Conservation (phyloP, 2,113 vertebrate genomes). For the Lanius collurio region DNA sequence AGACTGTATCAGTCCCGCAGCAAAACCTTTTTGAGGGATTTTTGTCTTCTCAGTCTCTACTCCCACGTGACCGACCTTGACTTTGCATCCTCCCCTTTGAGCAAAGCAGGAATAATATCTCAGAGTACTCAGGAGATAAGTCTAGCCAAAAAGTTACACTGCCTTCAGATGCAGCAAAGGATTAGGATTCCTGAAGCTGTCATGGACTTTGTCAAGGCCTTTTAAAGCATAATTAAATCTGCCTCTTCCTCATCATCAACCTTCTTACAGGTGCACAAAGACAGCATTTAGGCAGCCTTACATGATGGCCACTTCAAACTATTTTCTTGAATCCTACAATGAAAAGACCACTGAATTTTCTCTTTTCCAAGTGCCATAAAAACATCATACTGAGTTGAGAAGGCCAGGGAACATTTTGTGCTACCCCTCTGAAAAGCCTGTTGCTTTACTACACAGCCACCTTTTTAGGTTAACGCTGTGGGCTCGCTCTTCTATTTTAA, state of each 20-base stretch:
- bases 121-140: background rate
- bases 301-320: background rate
- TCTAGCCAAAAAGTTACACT: background rate
- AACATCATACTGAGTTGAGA: background rate
- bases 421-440: background rate
- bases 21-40: background rate
- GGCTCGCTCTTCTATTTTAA: background rate
- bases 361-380: background rate
- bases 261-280: background rate
- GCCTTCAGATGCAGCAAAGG: background rate
- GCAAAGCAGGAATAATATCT: background rate
- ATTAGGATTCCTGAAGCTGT: background rate
- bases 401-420: background rate
- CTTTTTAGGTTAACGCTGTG: background rate
- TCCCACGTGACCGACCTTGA: background rate
- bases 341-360: background rate
- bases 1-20: background rate
- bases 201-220: background rate
- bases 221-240: background rate
- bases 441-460: background rate
- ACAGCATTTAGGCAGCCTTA: background rate
- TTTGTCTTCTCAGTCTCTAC: background rate
- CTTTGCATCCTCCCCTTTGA: background rate
- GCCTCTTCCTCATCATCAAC: background rate
- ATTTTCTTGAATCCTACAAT: background rate